A percentile compares a stretch with the other conserved stretches of the same genome.
These are phyloP conservation scores for Porites divaricata DNA, from an alignment of 92 coral and sea anemone species.

Conservation along the genomic window DNA sequence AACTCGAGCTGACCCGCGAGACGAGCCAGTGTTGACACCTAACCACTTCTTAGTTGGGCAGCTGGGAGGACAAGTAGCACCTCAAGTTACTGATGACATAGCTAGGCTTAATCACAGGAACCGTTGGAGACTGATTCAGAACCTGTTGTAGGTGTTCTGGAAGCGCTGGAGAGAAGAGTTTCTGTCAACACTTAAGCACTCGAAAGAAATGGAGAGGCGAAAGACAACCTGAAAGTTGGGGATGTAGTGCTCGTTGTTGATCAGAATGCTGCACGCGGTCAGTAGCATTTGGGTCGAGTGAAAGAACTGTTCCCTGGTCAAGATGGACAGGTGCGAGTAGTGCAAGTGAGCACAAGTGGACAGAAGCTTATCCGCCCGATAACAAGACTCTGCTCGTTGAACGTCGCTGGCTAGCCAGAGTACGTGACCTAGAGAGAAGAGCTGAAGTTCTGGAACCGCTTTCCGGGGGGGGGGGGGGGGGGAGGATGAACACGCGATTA, in stretches of 20 bases:
- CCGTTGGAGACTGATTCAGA: constrained; percentile 38
- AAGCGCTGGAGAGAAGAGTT: constrained; percentile 33
- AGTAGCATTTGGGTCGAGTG: constrained; percentile 35
- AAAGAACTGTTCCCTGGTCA: constrained; percentile 33
- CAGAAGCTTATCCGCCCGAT: constrained; percentile 29
- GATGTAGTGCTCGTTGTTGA: constrained; percentile 35
- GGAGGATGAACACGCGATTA: no score
- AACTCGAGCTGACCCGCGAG: constrained; percentile 20
- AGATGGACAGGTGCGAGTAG: constrained; percentile 37
- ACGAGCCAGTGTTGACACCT: neutral
- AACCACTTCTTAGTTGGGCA: neutral
- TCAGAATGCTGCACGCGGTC: constrained; percentile 27
- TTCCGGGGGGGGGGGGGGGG: no score
- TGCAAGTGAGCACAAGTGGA: constrained; percentile 9
- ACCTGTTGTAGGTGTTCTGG: constrained; percentile 39
- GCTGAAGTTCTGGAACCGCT: no score
- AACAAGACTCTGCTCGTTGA: neutral
- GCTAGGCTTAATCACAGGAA: constrained; percentile 36
- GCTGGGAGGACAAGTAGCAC: constrained; percentile 25
- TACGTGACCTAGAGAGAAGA: no score
- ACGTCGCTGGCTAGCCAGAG: neutral
- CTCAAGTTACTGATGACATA: constrained; percentile 33
- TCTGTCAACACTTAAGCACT: constrained; percentile 16
- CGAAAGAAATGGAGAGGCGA: constrained; percentile 33
- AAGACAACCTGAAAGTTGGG: constrained; percentile 13